Evolutionary conservation across 2,888 invertebrate genomes (phyloP), one percentile per base, ranked within the genome.

Genomic region (Ligdia adustata): DNA sequence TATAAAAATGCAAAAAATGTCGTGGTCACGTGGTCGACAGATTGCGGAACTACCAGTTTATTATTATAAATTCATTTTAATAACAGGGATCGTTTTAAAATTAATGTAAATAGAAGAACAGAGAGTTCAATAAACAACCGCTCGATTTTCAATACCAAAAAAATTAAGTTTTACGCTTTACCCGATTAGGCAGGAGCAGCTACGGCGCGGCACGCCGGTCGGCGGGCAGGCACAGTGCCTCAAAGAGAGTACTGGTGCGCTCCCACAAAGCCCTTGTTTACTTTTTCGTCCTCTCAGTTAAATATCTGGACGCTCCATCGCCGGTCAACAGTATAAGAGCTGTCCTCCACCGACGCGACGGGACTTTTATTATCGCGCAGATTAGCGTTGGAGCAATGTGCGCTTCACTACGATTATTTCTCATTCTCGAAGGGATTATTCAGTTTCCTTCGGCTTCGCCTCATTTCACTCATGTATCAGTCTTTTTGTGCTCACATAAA

Each of bases 271-370:
- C 67, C 69, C 64, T 66, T 78, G 77, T 78, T 78, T 79, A 74
- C 76, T 76, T 75, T 78, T 78, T 69, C 66, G 64, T 72, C 64
- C 66, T 68, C 66, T 60, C 71, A 64, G 74, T 75, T 76, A 75
- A 78, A 78, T 79, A 79, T 80, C 78, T 74, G 73, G 66, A 71
- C 72, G 72, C 61, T 79, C 69, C 69, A 78, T 78, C 75, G 75
- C 73, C 69, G 71, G 75, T 72, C 77, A 76, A 79, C 75, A 75
- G 72, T 66, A 75, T 75, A 76, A 77, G 72, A 72, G 60, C 57
- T 60, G 62, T 66, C 62, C 62, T 64, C 48, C 54, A 62, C 60
- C 56, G 57, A 11, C 54, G 66, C 60, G 69, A 74, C 69, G 69
- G 69, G n/a, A n/a, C n/a, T n/a, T n/a, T 79, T 79, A 79, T 79